Conservation (phyloP, 92 coral and sea anemone species). For the Ricordea florida region DNA sequence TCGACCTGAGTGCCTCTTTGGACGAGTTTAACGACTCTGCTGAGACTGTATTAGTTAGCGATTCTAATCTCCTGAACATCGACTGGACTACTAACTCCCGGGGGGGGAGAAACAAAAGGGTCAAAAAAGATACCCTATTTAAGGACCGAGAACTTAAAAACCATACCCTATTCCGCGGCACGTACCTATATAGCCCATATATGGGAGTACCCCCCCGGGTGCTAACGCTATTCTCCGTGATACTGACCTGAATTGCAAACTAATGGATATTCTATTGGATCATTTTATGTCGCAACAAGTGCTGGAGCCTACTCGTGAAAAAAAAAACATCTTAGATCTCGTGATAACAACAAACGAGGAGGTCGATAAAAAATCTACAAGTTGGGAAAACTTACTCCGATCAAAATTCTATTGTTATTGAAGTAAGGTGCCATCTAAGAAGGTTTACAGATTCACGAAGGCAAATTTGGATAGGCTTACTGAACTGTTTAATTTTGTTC, state of each 20-base stretch:
- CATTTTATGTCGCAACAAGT: slow-evolving; percentile 16
- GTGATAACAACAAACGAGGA: slow-evolving; percentile 2
- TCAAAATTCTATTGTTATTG: slow-evolving; percentile 10
- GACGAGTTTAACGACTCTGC: neutral
- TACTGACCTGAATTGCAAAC: slow-evolving; percentile 6
- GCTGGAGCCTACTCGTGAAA: neutral
- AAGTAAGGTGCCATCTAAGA: neutral
- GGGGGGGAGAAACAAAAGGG: too few relatives aligned
- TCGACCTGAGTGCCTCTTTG: neutral
- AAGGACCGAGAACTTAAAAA: too few relatives aligned
- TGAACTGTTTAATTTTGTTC: slow-evolving; percentile 22
- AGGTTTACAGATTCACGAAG: slow-evolving; percentile 10
- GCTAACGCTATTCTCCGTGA: slow-evolving; percentile 11
- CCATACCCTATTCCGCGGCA: too few relatives aligned
- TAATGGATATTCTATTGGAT: slow-evolving; percentile 21
- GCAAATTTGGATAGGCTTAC: slow-evolving; percentile 9
- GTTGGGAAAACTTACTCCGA: slow-evolving; percentile 22
- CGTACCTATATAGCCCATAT: too few relatives aligned
- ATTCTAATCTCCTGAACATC: slow-evolving; percentile 12
- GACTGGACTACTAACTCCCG: slow-evolving; percentile 8
- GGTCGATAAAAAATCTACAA: slow-evolving; percentile 2
- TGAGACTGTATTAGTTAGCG: slow-evolving; percentile 5
- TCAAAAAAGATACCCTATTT: too few relatives aligned
- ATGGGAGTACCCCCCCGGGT: too few relatives aligned
- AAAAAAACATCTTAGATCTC: slow-evolving; percentile 10